A percentile compares a stretch with the other conserved stretches of the same genome.
phyloP scores from a whole-genome alignment of 2,797 vertebrate species.

The Harpagifer antarcticus region DNA sequence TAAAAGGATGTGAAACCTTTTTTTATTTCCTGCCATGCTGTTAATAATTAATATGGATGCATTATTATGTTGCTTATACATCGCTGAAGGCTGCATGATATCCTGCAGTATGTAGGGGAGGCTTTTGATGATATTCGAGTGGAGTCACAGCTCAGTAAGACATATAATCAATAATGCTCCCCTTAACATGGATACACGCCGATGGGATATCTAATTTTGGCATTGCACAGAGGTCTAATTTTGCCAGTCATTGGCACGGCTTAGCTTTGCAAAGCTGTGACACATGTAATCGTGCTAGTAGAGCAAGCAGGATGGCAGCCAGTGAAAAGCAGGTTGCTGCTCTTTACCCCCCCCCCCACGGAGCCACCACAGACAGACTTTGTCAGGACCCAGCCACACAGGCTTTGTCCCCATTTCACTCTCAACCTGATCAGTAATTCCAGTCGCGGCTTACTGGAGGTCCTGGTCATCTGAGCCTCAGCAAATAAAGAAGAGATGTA shows the following conservation, averaged over 20 bases:
- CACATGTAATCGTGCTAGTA: constrained; percentile 66
- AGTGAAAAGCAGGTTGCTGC: constrained; percentile 62
- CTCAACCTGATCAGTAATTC: constrained; percentile 80
- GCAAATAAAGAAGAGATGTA: constrained; percentile 26
- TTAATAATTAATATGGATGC: constrained; percentile 34
- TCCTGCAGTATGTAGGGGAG: background rate
- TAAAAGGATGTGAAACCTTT: constrained; percentile 47
- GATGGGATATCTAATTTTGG: constrained; percentile 34
- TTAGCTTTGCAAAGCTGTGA: constrained; percentile 40
- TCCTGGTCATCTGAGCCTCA: constrained; percentile 72
- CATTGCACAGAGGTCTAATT: constrained; percentile 51
- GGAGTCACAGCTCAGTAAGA: constrained; percentile 1
- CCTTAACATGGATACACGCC: constrained; percentile 12
- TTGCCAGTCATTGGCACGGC: constrained; percentile 48
- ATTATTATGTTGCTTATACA: constrained; percentile 6
- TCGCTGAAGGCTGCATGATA: background rate
- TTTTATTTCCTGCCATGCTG: constrained; percentile 20
- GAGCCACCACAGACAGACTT: constrained; percentile 59
- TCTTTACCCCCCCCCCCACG: constrained; percentile 65
- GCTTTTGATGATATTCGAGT: constrained; percentile 5
- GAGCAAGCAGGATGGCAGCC: constrained; percentile 67
- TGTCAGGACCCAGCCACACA: constrained; percentile 61
- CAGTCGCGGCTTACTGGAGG: constrained; percentile 72
- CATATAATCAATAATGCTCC: background rate
- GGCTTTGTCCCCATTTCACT: constrained; percentile 72